Base-by-base conservation (phyloP, 2,888 invertebrate species). In the Sphinx pinastri region DNA sequence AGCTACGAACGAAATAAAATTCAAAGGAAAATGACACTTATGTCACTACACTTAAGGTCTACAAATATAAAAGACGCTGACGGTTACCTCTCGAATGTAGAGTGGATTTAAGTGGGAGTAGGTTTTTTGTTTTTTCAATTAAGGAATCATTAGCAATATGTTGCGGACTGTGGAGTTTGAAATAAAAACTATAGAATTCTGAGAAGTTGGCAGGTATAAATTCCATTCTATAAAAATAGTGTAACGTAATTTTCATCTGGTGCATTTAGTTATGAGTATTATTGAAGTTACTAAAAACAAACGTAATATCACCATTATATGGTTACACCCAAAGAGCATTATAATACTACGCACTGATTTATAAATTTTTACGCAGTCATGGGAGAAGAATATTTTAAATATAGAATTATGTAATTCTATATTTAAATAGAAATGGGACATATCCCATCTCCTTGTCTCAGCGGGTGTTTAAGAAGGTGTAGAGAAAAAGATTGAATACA, bases 61-160 rank as follows among this genome's bases (percentile, higher is more conserved):
- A 63, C 54, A n/a, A 16, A 11, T 3, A 54, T 16, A 49, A 63
- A 16, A 31, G 6, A 12, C 25, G 13, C 6, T 68, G 19, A 49
- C 69, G 19, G 49, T 8, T 16, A 52, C 60, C 31, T 45, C 16
- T 71, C 63, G 69, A 72, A 73, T 54, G 19, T 63, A 16, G 31
- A 70, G 51, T 63, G 69, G 70, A 54, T 68, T 68, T 72, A 70
- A 0, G 25, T 67, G 31, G n/a, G 25, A 11, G 57, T 54, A 19
- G 52, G 66, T 73, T 74, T 71, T 74, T 72, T 70, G 14, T 68
- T 71, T 73, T 78, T 77, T 74, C 68, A 75, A 76, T 78, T 74
- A 72, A 63, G 66, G 68, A 71, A 72, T 76, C 78, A 76, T 74
- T 75, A 47, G 68, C 75, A 76, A 76, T 74, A 75, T 74, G 77